These are phyloP conservation scores for Pluvianellus socialis DNA, from an alignment of 2,113 vertebrate species.

Conservation along the genomic window DNA sequence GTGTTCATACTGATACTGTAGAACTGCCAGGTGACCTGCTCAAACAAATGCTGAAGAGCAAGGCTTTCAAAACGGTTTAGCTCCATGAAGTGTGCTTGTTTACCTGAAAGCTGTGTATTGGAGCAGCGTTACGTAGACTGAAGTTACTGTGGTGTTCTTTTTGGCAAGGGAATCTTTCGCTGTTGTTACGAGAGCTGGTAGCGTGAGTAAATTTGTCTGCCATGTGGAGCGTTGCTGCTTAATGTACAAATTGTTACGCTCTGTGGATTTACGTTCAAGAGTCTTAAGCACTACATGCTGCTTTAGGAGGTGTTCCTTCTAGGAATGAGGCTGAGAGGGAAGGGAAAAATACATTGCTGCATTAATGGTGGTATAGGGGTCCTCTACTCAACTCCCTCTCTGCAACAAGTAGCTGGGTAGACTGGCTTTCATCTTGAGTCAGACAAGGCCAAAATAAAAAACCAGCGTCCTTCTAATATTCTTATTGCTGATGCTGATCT, in stretches of 20 bases:
- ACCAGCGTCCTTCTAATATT: neutral
- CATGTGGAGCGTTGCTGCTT: neutral
- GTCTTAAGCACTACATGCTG: neutral
- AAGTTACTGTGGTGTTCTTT: neutral
- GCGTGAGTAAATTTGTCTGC: neutral
- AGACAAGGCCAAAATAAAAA: neutral
- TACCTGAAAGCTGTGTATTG: neutral
- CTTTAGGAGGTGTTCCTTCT: neutral
- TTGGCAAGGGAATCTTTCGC: neutral
- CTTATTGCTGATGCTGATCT: neutral
- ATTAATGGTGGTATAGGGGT: neutral
- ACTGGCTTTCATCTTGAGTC: neutral
- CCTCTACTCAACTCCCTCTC: neutral
- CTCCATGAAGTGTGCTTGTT: neutral
- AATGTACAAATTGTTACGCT: neutral
- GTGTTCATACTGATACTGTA: neutral
- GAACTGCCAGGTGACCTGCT: neutral
- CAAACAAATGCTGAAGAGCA: neutral
- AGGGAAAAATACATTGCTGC: neutral
- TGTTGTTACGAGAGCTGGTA: neutral
- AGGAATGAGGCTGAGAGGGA: neutral
- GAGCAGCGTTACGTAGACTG: neutral
- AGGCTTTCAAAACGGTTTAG: neutral
- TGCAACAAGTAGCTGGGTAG: neutral
- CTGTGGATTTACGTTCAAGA: neutral